A percentile compares a stretch with the other conserved stretches of the same genome.
These are phyloP conservation scores for Spongilla lacustris DNA, from an alignment of 37 sponge, comb jelly and placozoan species.

Conservation along the genomic window DNA sequence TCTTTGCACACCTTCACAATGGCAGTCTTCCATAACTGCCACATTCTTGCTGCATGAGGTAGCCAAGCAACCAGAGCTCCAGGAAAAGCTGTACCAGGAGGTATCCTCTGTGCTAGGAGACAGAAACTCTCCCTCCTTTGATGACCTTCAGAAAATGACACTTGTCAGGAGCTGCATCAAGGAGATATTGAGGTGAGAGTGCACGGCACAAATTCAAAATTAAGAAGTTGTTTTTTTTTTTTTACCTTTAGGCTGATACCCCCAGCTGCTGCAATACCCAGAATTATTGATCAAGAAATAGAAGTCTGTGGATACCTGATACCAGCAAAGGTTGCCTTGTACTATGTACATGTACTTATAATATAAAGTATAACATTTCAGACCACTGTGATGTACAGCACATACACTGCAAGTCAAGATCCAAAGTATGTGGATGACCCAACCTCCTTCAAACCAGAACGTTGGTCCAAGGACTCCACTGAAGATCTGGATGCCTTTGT, in stretches of 20 bases:
- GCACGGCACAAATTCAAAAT: not conserved
- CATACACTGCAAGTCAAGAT: not conserved
- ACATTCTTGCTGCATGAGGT: conserved; percentile 50
- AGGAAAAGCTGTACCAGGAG: conserved; percentile 34
- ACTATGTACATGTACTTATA: not conserved
- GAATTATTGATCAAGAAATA: conserved; percentile 4
- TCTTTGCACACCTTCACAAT: no score
- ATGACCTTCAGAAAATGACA: conserved; percentile 27
- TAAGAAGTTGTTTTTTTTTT: no score
- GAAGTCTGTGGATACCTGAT: conserved; percentile 23
- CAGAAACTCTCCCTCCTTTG: conserved; percentile 3
- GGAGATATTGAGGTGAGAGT: conserved; percentile 33
- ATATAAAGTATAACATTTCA: no score
- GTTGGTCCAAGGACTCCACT: conserved; percentile 13
- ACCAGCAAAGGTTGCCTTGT: conserved; percentile 18
- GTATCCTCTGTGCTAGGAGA: conserved; percentile 4
- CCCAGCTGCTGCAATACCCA: not conserved
- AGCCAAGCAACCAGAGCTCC: conserved; percentile 36
- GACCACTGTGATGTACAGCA: no score
- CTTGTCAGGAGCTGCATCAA: conserved; percentile 39
- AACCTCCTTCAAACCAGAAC: conserved; percentile 27
- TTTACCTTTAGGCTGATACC: conserved; percentile 25
- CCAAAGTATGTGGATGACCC: conserved; percentile 17
- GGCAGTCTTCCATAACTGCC: not conserved
- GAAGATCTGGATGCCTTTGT: conserved; percentile 18